These are phyloP conservation scores for Tyrannus savana DNA, from an alignment of 2,113 vertebrate genomes.

Conservation along the genomic window DNA sequence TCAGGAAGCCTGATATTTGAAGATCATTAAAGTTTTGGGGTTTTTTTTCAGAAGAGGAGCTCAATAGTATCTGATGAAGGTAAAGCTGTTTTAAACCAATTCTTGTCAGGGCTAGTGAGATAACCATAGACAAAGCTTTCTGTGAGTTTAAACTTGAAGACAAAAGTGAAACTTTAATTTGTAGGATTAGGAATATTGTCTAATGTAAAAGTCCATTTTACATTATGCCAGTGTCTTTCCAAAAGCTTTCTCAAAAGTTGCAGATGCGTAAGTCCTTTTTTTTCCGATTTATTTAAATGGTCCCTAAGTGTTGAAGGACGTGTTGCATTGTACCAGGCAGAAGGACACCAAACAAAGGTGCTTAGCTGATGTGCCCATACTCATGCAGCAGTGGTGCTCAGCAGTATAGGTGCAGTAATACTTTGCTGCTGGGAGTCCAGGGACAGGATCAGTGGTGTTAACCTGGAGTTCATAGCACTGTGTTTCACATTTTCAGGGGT, in stretches of 20 bases:
- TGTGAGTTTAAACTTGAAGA: background rate
- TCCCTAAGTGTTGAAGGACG: background rate
- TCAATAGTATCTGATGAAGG: background rate
- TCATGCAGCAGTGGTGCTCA: background rate
- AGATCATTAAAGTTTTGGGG: background rate
- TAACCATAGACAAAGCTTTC: background rate
- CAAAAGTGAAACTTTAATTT: background rate
- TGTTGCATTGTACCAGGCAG: background rate
- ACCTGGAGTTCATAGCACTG: background rate
- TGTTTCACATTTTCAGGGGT: accelerated
- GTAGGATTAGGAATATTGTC: background rate
- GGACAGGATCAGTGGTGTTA: background rate
- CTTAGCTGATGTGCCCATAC: background rate
- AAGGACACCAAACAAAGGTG: background rate
- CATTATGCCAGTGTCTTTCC: conserved; percentile 18
- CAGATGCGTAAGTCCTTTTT: background rate
- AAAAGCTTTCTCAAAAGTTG: conserved; percentile 33
- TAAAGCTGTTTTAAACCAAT: background rate
- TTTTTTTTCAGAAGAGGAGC: background rate
- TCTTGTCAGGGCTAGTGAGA: background rate
- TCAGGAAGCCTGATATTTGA: conserved; percentile 8
- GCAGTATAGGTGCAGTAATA: no score
- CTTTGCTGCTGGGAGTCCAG: background rate
- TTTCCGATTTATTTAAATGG: background rate
- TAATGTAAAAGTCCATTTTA: conserved; percentile 40